These are phyloP conservation scores for Stenchaetothrips biformis DNA, from an alignment of 2,888 invertebrate genomes.

Conservation along the genomic window DNA sequence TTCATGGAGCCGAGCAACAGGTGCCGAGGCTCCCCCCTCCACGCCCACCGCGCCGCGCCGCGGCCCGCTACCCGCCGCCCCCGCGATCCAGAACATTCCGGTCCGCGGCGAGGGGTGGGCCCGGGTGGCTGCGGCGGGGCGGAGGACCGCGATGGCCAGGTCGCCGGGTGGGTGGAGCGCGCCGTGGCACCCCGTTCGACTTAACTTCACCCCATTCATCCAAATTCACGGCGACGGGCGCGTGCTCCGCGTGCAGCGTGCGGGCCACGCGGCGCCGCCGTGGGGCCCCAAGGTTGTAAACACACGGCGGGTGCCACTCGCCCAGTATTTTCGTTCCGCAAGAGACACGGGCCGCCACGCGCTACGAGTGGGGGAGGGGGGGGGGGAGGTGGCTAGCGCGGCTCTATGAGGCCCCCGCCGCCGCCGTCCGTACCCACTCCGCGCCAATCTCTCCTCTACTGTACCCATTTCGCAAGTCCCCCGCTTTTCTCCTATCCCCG, in stretches of 20 bases:
- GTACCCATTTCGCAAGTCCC: no score
- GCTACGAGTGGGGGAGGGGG: no score
- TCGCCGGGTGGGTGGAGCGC: no score
- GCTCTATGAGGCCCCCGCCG: no score
- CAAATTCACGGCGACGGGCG: no score
- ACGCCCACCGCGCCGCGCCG: slow-evolving; percentile 50
- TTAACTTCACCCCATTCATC: no score
- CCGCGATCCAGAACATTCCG: slow-evolving; percentile 38
- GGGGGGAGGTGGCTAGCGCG: no score
- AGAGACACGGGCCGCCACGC: background rate
- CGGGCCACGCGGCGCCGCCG: no score
- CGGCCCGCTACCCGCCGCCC: slow-evolving; percentile 40
- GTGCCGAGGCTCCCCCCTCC: slow-evolving; percentile 50
- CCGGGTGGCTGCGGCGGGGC: background rate
- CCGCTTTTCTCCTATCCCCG: no score
- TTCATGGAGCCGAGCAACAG: slow-evolving; percentile 49
- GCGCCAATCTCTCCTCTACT: no score
- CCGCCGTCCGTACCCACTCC: no score
- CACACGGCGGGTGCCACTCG: background rate
- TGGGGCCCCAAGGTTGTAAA: slow-evolving; percentile 4
- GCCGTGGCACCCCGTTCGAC: background rate
- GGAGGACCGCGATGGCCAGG: background rate
- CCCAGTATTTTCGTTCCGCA: background rate
- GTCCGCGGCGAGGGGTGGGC: background rate
- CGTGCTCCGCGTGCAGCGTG: no score